Base-by-base conservation (phyloP, 92 coral and sea anemone species). In the Heteractis magnifica region DNA sequence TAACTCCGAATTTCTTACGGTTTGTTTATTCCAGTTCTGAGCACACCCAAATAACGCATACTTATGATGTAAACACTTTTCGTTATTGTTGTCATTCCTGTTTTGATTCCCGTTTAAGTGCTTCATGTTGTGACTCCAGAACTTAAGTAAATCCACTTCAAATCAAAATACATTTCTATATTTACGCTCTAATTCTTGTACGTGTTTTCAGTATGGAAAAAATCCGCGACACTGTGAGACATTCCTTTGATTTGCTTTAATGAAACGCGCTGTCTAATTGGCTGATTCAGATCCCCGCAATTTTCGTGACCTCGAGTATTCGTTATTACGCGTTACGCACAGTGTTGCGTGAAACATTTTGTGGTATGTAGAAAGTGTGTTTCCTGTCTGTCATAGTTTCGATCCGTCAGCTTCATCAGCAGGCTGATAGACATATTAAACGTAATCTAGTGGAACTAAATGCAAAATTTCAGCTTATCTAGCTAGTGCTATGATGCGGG, bases 181-280 rank as follows among this genome's bases (percentile, higher is more conserved):
- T 64, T 64, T 64, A 19, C 41, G 71, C 44, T 6, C 20, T 19
- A 19, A 18, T 64, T 10, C 41, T 64, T 64, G 71, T 64, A 18
- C 71, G 8, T 26, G 73, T 8, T 68, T 21, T 20, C 5, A 68
- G 20, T 68, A 26, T 6, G 49, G 19, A 26, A 56, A 59, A 65
- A 23, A 79, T 70, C 23, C 73, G 44, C 44, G 44, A 34, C 44
- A 34, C 44, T 34, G 3, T 34, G 44, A 34, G 44, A 15, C 49
- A 23, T 58, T 49, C 12, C 52, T 19, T 81, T 65, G 77, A 81
- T 81, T 41, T 81, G 84, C 65, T 81, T 70, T 49, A 81, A 5
- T 51, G 84, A 49, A 34, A 51, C 64, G 14, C 20, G 73, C 60
- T 49, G 41, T 79, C 13, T 79, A 10, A 81, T 71, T 81, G 77